Evolutionary conservation across 2,888 invertebrate species (phyloP).

Genomic region (Chrysodeixis includens): DNA sequence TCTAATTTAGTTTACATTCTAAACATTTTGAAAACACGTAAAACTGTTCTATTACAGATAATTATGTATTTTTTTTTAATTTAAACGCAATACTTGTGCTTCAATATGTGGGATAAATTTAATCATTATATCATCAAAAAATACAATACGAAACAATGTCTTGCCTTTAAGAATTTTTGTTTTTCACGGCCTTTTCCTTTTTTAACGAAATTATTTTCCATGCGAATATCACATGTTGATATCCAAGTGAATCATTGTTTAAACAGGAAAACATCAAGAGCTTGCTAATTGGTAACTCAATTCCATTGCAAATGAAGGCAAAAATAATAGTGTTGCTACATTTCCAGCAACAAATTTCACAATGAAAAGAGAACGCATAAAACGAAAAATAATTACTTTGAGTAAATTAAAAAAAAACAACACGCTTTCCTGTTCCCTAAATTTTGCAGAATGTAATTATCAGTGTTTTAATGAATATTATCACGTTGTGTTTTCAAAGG

Average conservation of each 20-base stretch:
- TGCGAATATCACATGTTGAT: too few species aligned
- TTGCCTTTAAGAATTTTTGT: too few species aligned
- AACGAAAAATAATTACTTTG: slow-evolving; percentile 1
- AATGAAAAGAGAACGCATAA: not conserved
- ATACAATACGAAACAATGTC: too few species aligned
- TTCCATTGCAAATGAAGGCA: slow-evolving; percentile 9
- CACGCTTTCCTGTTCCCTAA: not conserved
- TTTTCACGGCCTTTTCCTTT: too few species aligned
- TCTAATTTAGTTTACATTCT: too few species aligned
- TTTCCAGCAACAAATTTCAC: slow-evolving; percentile 3
- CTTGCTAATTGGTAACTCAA: slow-evolving; percentile 33
- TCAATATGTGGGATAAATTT: too few species aligned
- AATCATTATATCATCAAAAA: too few species aligned
- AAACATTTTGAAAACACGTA: too few species aligned
- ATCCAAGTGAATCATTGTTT: slow-evolving; percentile 22
- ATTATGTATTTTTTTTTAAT: too few species aligned
- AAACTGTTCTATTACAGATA: too few species aligned
- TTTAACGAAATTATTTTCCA: too few species aligned
- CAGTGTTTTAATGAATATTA: slow-evolving; percentile 4
- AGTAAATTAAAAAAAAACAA: not conserved
- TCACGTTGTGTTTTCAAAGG: not conserved
- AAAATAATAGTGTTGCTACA: not conserved
- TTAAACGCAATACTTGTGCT: too few species aligned
- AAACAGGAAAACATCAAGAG: slow-evolving; percentile 12
- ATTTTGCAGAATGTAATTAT: slow-evolving; percentile 4